Conservation (phyloP, 2,113 vertebrate genomes). For the Agelaius tricolor region DNA sequence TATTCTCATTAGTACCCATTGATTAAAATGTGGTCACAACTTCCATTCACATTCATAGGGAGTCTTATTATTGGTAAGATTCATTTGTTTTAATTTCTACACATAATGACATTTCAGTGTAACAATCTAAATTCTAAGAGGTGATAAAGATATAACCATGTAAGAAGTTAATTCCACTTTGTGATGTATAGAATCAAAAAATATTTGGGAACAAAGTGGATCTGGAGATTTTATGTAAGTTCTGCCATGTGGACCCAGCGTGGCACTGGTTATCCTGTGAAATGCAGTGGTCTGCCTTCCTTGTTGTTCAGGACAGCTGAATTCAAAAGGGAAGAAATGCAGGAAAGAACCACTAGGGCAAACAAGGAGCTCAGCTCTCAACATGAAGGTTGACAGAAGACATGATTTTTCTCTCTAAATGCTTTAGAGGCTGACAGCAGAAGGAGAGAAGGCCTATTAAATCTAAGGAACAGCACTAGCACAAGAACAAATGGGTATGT, state of each 20-base stretch:
- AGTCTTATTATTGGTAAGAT: not conserved
- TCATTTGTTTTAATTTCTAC: not conserved
- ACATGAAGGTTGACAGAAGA: not conserved
- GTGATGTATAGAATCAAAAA: not conserved
- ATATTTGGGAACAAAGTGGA: not conserved
- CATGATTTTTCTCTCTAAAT: not conserved
- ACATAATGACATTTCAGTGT: not conserved
- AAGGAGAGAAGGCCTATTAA: slow-evolving; percentile 6
- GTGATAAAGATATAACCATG: not conserved
- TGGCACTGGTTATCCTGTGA: not conserved
- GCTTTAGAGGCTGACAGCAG: not conserved
- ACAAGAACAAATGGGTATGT: not conserved
- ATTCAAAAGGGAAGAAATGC: not conserved
- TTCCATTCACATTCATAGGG: not conserved
- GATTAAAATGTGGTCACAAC: not conserved
- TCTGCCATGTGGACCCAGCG: not conserved
- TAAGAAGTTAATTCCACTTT: not conserved
- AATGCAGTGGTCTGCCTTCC: not conserved
- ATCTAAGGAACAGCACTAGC: not conserved
- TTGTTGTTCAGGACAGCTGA: not conserved
- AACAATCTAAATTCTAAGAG: not conserved
- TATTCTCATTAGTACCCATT: not conserved
- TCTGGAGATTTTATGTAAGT: not conserved
- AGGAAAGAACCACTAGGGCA: not conserved
- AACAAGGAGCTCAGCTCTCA: not conserved